A percentile compares a stretch with the other conserved stretches of the same genome.
Evolutionary conservation across 2,888 invertebrate genomes (phyloP).

Genomic region (Augochlorella aurata): DNA sequence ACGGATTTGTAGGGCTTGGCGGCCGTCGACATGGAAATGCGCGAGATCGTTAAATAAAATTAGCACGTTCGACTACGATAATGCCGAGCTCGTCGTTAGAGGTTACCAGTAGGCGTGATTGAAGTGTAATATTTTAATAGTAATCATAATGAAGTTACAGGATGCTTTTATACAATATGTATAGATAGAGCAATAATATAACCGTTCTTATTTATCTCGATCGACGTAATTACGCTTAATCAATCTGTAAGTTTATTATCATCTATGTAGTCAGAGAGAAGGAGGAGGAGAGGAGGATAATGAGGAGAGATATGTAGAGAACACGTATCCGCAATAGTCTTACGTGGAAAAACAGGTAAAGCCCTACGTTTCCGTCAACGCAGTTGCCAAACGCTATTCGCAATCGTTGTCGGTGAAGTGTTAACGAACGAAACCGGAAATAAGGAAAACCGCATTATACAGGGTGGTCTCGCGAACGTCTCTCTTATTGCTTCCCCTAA

Average conservation of each 20-base stretch:
- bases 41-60: too few relatives aligned
- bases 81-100: background rate
- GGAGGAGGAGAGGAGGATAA: conserved; percentile 48
- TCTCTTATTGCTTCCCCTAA: conserved; percentile 17
- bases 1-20: background rate
- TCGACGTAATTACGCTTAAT: conserved; percentile 76
- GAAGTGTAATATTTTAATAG: conserved; percentile 79
- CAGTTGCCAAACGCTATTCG: conserved; percentile 18
- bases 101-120: conserved; percentile 23
- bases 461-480: background rate
- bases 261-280: conserved; percentile 69
- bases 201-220: conserved; percentile 74
- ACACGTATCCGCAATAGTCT: conserved; percentile 59
- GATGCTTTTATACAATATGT: conserved; percentile 81
- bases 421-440: conserved; percentile 13
- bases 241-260: conserved; percentile 75
- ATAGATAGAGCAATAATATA: conserved; percentile 80
- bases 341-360: conserved; percentile 58
- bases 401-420: conserved; percentile 25
- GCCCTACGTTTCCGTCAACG: conserved; percentile 29
- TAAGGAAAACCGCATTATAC: background rate
- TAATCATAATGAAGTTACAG: conserved; percentile 81
- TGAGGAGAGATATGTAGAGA: conserved; percentile 61
- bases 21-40: too few relatives aligned
- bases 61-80: background rate